Evolutionary conservation across 2,888 invertebrate genomes (phyloP).

Genomic region (Ornithoptera alexandrae): DNA sequence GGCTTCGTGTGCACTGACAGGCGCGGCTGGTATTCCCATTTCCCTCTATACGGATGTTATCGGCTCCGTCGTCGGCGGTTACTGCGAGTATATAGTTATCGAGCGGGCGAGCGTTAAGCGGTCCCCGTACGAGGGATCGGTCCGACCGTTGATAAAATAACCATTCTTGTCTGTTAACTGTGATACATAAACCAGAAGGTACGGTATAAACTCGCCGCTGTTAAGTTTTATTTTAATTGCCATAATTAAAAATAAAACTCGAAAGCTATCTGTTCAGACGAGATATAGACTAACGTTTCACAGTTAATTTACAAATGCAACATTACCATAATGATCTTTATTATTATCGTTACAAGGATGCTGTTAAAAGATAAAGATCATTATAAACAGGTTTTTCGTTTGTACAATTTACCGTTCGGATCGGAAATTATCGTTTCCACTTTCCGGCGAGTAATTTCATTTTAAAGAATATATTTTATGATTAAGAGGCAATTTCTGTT

Average conservation of each 20-base stretch:
- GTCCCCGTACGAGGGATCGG: conserved; percentile 50
- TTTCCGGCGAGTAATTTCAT: not conserved
- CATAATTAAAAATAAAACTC: conserved; percentile 4
- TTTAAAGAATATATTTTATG: not conserved
- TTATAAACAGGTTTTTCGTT: not conserved
- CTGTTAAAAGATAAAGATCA: not conserved
- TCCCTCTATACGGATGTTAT: conserved; percentile 53
- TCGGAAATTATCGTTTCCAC: not conserved
- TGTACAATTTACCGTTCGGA: not conserved
- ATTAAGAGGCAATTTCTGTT: not conserved
- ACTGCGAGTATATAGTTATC: conserved; percentile 41
- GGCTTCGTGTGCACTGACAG: conserved; percentile 38
- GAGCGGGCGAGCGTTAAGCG: conserved; percentile 56
- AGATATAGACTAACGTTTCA: not conserved
- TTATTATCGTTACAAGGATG: not conserved
- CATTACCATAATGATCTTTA: not conserved
- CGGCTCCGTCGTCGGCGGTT: conserved; percentile 49
- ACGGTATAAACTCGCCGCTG: not conserved
- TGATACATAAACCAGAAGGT: conserved; percentile 32
- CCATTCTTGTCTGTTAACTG: conserved; percentile 32
- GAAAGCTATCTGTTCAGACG: not conserved
- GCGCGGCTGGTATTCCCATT: conserved; percentile 47
- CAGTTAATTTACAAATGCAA: not conserved
- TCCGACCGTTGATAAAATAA: conserved; percentile 42
- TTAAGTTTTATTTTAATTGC: not conserved